A percentile compares a stretch with the other conserved stretches of the same genome.
Conservation (phyloP, 2,113 vertebrate genomes). For the Erinaceus europaeus region DNA sequence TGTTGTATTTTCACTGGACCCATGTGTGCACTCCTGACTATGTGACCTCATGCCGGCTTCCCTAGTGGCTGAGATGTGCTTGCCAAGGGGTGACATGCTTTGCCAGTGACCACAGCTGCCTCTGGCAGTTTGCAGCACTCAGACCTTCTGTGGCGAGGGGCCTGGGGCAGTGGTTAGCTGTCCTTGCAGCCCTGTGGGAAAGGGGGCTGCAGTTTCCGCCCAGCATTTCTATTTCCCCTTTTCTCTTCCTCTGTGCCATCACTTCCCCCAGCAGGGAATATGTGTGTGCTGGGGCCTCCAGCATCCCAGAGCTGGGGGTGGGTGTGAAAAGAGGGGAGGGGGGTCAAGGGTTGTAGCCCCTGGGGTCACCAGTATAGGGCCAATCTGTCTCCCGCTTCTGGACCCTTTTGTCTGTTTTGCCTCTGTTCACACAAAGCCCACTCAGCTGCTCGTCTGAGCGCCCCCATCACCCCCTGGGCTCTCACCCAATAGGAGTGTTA, state of each 20-base stretch:
- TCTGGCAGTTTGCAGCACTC: background rate
- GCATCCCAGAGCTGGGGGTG: background rate
- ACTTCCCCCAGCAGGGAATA: background rate
- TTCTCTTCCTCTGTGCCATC: too few species aligned
- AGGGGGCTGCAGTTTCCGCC: background rate
- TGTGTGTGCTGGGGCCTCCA: too few species aligned
- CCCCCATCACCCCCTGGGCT: background rate
- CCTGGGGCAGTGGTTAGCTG: background rate
- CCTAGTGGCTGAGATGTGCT: background rate
- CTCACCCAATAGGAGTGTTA: background rate
- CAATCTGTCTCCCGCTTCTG: rapidly evolving
- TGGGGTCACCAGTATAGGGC: too few species aligned
- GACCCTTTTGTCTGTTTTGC: rapidly evolving
- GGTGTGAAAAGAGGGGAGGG: rapidly evolving
- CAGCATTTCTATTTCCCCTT: background rate
- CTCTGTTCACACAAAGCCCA: background rate
- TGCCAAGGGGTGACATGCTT: background rate
- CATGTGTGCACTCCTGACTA: background rate
- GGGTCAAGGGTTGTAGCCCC: too few species aligned
- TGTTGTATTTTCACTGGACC: background rate
- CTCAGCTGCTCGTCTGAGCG: background rate
- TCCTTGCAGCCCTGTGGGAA: background rate
- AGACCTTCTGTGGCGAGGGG: background rate
- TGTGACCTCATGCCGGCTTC: background rate
- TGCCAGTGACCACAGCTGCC: background rate